Evolutionary conservation across 2,888 invertebrate genomes (phyloP), one percentile per base, ranked within the genome.

Genomic region (Yponomeuta plumbellus): DNA sequence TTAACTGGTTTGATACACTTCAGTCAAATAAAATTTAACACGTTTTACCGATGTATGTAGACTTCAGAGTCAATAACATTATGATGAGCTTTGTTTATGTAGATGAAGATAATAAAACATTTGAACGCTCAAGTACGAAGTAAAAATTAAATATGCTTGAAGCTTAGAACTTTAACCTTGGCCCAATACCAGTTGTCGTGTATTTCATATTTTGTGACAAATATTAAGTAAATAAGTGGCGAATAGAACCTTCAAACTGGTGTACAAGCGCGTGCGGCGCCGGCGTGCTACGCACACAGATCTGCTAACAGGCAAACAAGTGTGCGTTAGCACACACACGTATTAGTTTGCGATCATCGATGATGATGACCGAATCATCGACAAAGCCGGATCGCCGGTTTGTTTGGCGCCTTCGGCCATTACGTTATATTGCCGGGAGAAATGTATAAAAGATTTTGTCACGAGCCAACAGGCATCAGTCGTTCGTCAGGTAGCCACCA

Each of bases 361-460:
- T 83, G 34, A 34, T 75, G 80, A 80, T 52, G 81, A 83, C 79
- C 79, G 80, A 80, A 83, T 84, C 80, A 77, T 73, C 67, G 73
- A 73, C 78, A 73, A 73, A 78, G 79, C 76, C 76, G 79, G 78
- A 77, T 84, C 84, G 83, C 79, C 83, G 80, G 75, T 75, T 76
- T 83, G 75, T 83, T 83, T 83, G 80, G 76, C 72, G 77, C 77
- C 78, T 73, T 84, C 79, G 83, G 84, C 82, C 80, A 84, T 85
- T 86, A 84, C 81, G 82, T 79, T 86, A 86, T 81, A 78, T 75
- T 73, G 78, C 76, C 71, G 73, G 73, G 78, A 80, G 83, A 84
- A 84, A 84, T 85, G 85, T 89, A 89, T 90, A 89, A 84, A 89
- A 89, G 87, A 85, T 77, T 82, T 78, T 74, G 81, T 74, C 73